Evolutionary conservation across 2,113 vertebrate species (phyloP), one percentile per base, ranked within the genome.

Genomic region (Cyanoramphus novaezelandiae): DNA sequence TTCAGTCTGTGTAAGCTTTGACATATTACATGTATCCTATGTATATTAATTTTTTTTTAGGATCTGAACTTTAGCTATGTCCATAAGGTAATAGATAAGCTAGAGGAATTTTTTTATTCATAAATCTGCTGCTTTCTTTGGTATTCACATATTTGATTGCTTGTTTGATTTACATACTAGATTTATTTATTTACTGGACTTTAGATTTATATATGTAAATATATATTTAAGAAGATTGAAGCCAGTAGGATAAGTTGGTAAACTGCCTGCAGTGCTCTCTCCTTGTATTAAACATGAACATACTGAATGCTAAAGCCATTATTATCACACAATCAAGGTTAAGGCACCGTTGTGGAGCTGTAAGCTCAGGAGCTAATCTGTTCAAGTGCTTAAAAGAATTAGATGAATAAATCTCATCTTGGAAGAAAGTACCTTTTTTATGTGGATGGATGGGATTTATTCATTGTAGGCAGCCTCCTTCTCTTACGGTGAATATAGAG

Each of bases 351-450:
- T 86, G 62, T 71, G 52, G 64, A 92, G 27, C 76, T 93, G 39
- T 88, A 75, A 49, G 2, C 35, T 92, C 29, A 74, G 55, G 29
- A 92, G 47, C 18, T 94, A 63, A 80, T 88, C 59, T 90, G 88
- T 83, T 37, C 79, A 75, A 69, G 62, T 4, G 4, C 69, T 47
- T 92, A 71, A 95, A 92, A 62, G 92, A 97, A 92, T 82, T 50
- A 84, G 27, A 64, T 86, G 0, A 95, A 87, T 93, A 92, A 91
- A 86, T 91, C 35, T 92, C 35, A 85, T 75, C 24, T 39, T 57
- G 27, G 35, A 83, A 82, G 50, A 75, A 81, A 59, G 43, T 67
- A 68, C 28, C 9, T 39, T 77, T 71, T 43, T 88, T 60, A 46
- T 71, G 39, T 75, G n/a, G 25, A 37, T 75, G 21, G 82, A 29